Percentiles rank a stretch among this genome's conserved stretches.
phyloP scores from a whole-genome alignment of 2,797 vertebrate species.

The Trachurus trachurus region DNA sequence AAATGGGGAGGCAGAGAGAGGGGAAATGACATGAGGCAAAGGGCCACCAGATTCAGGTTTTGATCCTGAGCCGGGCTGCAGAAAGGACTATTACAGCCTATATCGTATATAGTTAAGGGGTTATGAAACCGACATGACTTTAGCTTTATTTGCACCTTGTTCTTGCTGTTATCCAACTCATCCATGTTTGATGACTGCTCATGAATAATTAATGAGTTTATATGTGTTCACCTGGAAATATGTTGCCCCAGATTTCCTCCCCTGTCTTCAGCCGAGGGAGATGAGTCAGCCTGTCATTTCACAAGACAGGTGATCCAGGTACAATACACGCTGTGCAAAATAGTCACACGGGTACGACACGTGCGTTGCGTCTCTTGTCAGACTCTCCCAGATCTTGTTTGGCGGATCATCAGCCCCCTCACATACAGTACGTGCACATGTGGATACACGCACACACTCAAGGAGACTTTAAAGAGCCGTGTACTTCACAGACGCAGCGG shows the following conservation, averaged over 20 bases:
- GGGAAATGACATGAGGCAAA: too few relatives aligned
- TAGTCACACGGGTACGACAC: not conserved
- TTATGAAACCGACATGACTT: not conserved
- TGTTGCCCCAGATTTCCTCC: constrained; percentile 5
- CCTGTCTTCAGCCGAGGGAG: not conserved
- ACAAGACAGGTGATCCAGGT: not conserved
- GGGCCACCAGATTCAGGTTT: too few relatives aligned
- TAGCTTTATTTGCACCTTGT: constrained; percentile 33
- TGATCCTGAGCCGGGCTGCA: too few relatives aligned
- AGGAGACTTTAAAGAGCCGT: constrained; percentile 45
- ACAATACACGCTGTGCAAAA: not conserved
- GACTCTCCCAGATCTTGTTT: not conserved
- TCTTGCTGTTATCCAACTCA: constrained; percentile 12
- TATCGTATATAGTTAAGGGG: not conserved
- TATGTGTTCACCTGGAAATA: constrained; percentile 31
- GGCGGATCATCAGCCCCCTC: too few relatives aligned
- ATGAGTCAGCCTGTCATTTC: not conserved
- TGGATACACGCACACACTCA: not conserved
- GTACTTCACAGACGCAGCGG: constrained; percentile 45
- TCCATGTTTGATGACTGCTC: constrained; percentile 45
- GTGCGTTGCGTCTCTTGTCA: constrained; percentile 3
- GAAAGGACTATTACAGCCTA: too few relatives aligned
- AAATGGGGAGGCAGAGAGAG: too few relatives aligned
- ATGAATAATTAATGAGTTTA: constrained; percentile 47
- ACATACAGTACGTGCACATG: not conserved